Conservation (phyloP, 2,888 invertebrate species). For the Adineta ricciae region DNA sequence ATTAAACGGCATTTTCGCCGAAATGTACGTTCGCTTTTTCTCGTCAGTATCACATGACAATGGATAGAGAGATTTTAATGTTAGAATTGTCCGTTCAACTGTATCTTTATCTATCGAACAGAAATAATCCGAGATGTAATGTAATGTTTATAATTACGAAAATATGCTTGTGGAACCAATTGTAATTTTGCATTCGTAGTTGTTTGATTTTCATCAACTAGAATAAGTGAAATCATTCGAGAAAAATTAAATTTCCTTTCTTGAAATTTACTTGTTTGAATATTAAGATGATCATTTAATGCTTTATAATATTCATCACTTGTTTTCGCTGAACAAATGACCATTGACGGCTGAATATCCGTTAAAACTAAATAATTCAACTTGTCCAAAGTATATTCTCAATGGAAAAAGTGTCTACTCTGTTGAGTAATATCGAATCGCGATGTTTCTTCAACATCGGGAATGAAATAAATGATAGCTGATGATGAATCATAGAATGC, state of each 20-base stretch:
- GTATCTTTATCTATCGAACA: neutral
- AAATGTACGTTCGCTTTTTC: neutral
- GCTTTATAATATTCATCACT: constrained; percentile 17
- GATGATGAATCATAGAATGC: constrained; percentile 10
- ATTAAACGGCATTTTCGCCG: constrained; percentile 18
- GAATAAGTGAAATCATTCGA: neutral
- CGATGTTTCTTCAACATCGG: constrained; percentile 8
- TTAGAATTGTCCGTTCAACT: neutral
- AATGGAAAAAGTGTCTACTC: neutral
- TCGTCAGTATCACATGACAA: constrained; percentile 8
- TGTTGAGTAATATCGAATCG: constrained; percentile 19
- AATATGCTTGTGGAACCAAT: constrained; percentile 10
- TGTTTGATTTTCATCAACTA: neutral
- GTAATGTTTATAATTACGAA: neutral
- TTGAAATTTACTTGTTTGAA: neutral
- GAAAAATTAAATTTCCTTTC: neutral
- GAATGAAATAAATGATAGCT: constrained; percentile 14
- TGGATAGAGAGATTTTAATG: neutral
- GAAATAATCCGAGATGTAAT: neutral
- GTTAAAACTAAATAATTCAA: neutral
- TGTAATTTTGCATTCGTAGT: neutral
- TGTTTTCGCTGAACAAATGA: constrained; percentile 9
- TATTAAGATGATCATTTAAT: neutral
- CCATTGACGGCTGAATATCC: neutral
- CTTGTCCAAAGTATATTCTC: neutral